Evolutionary conservation across 1,140 invertebrate genomes (phyloP), one percentile per base, ranked within the genome.

Genomic region (Drepana arcuata): DNA sequence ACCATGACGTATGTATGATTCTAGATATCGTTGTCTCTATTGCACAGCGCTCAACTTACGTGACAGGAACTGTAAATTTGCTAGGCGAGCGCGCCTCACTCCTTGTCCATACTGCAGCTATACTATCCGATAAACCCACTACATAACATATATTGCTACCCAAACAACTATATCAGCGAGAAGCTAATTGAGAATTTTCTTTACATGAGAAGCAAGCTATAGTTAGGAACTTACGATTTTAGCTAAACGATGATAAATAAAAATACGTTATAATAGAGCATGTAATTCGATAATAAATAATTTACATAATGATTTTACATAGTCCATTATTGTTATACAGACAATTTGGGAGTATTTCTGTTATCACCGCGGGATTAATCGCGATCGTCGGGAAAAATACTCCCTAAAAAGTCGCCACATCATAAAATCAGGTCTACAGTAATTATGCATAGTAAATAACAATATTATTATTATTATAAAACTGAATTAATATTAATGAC

Each of bases 191-290:
- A 49, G 38, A 48, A 35, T 28, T 26, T 35, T 47, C 50, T 48
- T 69, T 62, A 61, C 61, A 60, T 68, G 58, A 70, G 64, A 65
- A 73, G 65, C 70, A 75, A 75, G 68, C 67, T 77, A 65, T n/a
- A 40, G 63, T 75, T 81, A 81, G 77, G 77, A 81, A 81, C 77
- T 80, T 78, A 73, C 57, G 69, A 69, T 63, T 74, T 73, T 68
- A 73, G 60, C 55, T 55, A 48, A n/a, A n/a, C n/a, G n/a, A n/a
- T n/a, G 65, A 72, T 75, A 75, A 77, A 74, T 73, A 74, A 66
- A 62, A 65, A 34, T 43, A 66, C 61, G 61, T 49, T 41, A 58
- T 48, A 45, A 53, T 38, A 58, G 30, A n/a, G n/a, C n/a, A 60
- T 59, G 51, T 58, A 55, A 64, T 65, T 59, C 31, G 49, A 61